Evolutionary conservation across 2,797 vertebrate genomes (phyloP).

Genomic region (Esox masquinongy): DNA sequence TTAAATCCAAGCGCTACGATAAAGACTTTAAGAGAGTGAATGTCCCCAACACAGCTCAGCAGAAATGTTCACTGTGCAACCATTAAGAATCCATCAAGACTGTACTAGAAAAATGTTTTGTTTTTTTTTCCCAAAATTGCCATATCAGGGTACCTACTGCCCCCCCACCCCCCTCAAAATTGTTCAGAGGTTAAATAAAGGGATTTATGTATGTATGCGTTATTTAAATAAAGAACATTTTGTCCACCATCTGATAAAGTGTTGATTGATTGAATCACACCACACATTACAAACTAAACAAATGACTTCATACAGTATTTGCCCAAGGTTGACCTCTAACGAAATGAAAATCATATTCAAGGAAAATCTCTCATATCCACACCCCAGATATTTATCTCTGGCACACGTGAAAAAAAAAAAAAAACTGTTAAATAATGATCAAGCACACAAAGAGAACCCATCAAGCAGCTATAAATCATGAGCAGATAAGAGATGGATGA

Average conservation of each 20-base stretch:
- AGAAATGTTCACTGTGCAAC: background rate
- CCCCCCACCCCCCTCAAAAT: too few species aligned
- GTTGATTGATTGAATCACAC: background rate
- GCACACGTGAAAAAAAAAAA: constrained; percentile 13
- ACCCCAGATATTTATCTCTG: constrained; percentile 15
- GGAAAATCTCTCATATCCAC: background rate
- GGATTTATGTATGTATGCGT: background rate
- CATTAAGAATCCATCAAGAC: background rate
- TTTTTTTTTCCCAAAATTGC: background rate
- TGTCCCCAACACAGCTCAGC: constrained; percentile 1
- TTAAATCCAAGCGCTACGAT: constrained; percentile 28
- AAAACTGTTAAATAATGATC: constrained; percentile 27
- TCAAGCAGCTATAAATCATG: constrained; percentile 10
- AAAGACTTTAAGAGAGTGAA: constrained; percentile 26
- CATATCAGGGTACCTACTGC: background rate
- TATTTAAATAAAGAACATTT: background rate
- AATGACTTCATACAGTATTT: background rate
- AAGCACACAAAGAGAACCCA: constrained; percentile 30
- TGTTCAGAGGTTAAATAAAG: too few species aligned
- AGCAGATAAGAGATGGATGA: constrained; percentile 30
- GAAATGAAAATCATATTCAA: constrained; percentile 13
- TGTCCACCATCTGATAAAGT: background rate
- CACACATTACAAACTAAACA: background rate
- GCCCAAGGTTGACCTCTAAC: background rate
- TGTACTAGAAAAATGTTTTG: background rate